A percentile compares a stretch with the other conserved stretches of the same genome.
These are phyloP conservation scores for Notarius lentiginosus DNA, from an alignment of 2,113 vertebrate genomes.

Conservation along the genomic window DNA sequence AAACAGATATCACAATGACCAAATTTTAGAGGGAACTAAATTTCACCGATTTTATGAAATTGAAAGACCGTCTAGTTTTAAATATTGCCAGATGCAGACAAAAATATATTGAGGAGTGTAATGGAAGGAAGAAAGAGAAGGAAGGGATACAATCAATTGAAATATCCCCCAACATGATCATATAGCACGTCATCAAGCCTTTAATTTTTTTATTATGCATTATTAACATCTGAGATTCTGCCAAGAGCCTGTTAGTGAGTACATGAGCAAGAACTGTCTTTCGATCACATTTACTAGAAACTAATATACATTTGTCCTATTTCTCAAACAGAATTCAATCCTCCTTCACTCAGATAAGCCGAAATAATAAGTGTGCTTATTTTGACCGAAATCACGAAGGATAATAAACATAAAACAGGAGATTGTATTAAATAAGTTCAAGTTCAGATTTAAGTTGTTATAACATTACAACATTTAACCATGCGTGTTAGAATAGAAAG, in stretches of 20 bases:
- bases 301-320: neutral
- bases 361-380: neutral
- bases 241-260: neutral
- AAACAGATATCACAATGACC: no score
- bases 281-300: neutral
- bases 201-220: neutral
- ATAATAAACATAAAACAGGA: neutral
- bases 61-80: no score
- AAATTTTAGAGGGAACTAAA: no score
- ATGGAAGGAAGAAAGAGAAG: no score
- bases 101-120: no score
- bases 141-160: neutral
- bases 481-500: neutral
- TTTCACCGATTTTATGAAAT: no score
- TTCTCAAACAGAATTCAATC: neutral
- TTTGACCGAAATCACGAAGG: neutral
- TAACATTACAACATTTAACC: neutral
- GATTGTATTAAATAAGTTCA: neutral
- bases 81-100: no score
- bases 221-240: neutral
- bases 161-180: neutral
- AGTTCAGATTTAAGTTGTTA: neutral
- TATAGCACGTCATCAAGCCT: neutral
- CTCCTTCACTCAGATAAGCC: neutral
- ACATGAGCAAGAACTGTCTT: neutral